Percentiles rank a stretch among this genome's conserved stretches.
These are phyloP conservation scores for Caradrina clavipalpis DNA, from an alignment of 2,888 invertebrate species.

Conservation along the genomic window DNA sequence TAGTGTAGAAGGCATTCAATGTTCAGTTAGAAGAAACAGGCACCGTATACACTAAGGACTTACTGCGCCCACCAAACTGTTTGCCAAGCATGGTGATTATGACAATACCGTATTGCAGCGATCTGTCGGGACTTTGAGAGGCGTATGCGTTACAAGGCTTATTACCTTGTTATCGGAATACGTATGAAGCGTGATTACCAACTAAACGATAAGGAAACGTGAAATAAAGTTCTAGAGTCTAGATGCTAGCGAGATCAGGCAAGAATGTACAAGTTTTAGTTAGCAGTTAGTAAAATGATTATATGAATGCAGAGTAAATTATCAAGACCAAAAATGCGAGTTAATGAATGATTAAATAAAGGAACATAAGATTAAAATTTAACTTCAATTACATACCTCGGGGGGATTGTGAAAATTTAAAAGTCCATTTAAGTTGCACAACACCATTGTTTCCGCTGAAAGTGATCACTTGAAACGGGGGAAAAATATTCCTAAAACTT, in stretches of 20 bases:
- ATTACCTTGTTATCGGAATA: background rate
- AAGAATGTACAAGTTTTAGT: conserved; percentile 6
- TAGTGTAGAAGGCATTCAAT: background rate
- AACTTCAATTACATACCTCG: conserved; percentile 48
- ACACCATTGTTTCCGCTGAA: conserved; percentile 35
- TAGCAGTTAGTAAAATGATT: conserved; percentile 22
- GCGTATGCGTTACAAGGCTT: background rate
- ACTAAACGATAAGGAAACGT: conserved; percentile 2
- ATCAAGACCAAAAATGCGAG: conserved; percentile 17
- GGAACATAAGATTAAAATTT: conserved; percentile 27
- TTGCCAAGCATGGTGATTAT: conserved; percentile 41
- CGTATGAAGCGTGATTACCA: conserved; percentile 16
- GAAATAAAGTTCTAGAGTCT: background rate
- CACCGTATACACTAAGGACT: conserved; percentile 4
- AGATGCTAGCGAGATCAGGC: conserved; percentile 10
- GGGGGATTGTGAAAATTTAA: conserved; percentile 81
- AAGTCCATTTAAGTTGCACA: conserved; percentile 40
- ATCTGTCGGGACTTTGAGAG: background rate
- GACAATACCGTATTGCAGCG: conserved; percentile 15
- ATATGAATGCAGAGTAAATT: conserved; percentile 9
- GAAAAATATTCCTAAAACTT: no score
- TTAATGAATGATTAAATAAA: conserved; percentile 27
- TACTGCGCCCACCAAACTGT: conserved; percentile 5
- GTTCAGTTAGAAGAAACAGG: conserved; percentile 1
- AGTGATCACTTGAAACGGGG: conserved; percentile 29